phyloP scores from a whole-genome alignment of 1,140 invertebrate genomes.

The Trichonephila inaurata region DNA sequence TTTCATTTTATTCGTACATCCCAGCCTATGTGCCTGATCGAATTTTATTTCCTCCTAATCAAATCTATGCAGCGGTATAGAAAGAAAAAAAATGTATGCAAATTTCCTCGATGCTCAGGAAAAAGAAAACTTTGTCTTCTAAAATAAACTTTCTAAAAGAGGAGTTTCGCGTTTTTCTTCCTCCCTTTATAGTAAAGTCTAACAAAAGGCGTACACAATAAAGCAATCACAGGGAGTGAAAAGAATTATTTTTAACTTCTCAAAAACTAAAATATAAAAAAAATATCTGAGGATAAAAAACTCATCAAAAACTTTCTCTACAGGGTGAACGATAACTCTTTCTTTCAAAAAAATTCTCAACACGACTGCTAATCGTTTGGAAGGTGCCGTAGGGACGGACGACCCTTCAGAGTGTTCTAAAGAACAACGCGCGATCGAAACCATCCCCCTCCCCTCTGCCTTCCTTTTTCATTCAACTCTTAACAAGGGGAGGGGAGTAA shows the following conservation, averaged over 20 bases:
- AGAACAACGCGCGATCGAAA: background rate
- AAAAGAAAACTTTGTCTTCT: too few relatives aligned
- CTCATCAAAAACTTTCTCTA: background rate
- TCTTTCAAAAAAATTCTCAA: background rate
- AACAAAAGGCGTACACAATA: too few relatives aligned
- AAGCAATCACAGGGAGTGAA: too few relatives aligned
- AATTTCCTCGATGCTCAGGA: too few relatives aligned
- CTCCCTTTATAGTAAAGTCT: too few relatives aligned
- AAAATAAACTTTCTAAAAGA: too few relatives aligned
- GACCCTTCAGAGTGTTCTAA: background rate
- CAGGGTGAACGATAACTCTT: background rate
- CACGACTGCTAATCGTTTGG: background rate
- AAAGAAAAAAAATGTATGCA: too few relatives aligned
- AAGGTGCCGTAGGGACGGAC: constrained; percentile 6
- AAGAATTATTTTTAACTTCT: background rate
- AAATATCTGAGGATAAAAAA: background rate
- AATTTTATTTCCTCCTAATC: too few relatives aligned
- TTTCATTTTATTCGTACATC: too few relatives aligned
- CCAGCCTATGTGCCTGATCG: too few relatives aligned
- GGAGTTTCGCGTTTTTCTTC: too few relatives aligned
- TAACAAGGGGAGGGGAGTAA: background rate
- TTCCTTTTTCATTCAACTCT: background rate
- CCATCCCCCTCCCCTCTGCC: background rate
- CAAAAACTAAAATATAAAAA: background rate
- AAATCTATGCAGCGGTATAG: too few relatives aligned